Conservation (phyloP, 2,888 invertebrate genomes). For the Eupithecia centaureata region DNA sequence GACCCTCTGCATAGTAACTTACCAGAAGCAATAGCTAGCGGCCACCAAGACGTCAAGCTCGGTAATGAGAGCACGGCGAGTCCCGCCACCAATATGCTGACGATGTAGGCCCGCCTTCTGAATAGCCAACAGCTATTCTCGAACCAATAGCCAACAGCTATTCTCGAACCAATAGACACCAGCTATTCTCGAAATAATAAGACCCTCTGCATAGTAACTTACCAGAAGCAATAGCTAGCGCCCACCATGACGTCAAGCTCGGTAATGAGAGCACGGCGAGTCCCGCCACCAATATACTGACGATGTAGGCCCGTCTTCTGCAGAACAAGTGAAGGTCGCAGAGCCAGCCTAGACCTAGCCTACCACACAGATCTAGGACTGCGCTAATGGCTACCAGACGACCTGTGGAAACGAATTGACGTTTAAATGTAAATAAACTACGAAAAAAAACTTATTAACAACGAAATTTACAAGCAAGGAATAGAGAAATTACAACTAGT, state of each 20-base stretch:
- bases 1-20: conserved; percentile 40
- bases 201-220: conserved; percentile 40
- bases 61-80: conserved; percentile 87
- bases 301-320: conserved; percentile 87
- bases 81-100: conserved; percentile 89
- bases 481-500: no score
- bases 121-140: no score
- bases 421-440: background rate
- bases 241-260: conserved; percentile 85
- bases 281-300: conserved; percentile 89
- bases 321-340: conserved; percentile 89
- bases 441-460: no score
- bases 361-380: conserved; percentile 87
- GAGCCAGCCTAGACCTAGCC: conserved; percentile 89
- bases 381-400: conserved; percentile 90
- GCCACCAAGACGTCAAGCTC: conserved; percentile 85
- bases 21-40: conserved; percentile 87
- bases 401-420: conserved; percentile 71
- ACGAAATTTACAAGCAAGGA: no score
- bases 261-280: conserved; percentile 87
- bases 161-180: no score
- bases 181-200: no score
- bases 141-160: no score
- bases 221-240: conserved; percentile 87
- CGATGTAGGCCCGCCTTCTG: conserved; percentile 87